These are phyloP conservation scores for Microtus pennsylvanicus DNA, from an alignment of 2,113 vertebrate species.

Conservation along the genomic window DNA sequence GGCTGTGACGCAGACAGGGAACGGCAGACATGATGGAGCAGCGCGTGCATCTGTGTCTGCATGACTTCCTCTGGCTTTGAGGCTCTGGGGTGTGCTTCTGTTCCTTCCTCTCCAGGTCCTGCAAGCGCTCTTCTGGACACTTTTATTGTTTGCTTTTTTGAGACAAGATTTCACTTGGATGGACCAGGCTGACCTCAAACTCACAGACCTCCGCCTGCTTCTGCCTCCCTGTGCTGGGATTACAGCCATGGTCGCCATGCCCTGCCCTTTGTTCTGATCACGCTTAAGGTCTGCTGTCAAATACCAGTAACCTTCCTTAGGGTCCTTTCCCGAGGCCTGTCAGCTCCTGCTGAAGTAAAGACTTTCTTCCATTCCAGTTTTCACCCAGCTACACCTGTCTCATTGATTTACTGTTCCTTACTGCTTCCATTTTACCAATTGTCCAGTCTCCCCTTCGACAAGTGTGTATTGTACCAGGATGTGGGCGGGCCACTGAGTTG, in stretches of 20 bases:
- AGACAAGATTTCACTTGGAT: not conserved
- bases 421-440: slow-evolving; percentile 56
- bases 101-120: slow-evolving; percentile 12
- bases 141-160: not conserved
- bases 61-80: not conserved
- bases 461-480: slow-evolving; percentile 40
- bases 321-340: slow-evolving; percentile 34
- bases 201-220: not conserved
- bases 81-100: not conserved
- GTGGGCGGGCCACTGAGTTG: slow-evolving; percentile 23
- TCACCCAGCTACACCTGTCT: slow-evolving; percentile 42
- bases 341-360: slow-evolving; percentile 34
- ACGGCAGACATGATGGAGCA: not conserved
- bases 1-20: not conserved
- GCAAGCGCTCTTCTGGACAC: no score
- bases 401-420: slow-evolving; percentile 52
- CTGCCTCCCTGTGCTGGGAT: not conserved
- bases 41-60: not conserved
- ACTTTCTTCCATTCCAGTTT: slow-evolving; percentile 38
- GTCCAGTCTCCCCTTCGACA: slow-evolving; percentile 45
- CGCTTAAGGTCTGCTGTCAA: slow-evolving; percentile 34
- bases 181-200: not conserved
- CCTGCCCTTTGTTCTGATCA: not conserved
- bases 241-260: not conserved
- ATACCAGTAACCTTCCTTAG: slow-evolving; percentile 42